phyloP scores from a whole-genome alignment of 2,888 invertebrate genomes.

The Leucania comma region DNA sequence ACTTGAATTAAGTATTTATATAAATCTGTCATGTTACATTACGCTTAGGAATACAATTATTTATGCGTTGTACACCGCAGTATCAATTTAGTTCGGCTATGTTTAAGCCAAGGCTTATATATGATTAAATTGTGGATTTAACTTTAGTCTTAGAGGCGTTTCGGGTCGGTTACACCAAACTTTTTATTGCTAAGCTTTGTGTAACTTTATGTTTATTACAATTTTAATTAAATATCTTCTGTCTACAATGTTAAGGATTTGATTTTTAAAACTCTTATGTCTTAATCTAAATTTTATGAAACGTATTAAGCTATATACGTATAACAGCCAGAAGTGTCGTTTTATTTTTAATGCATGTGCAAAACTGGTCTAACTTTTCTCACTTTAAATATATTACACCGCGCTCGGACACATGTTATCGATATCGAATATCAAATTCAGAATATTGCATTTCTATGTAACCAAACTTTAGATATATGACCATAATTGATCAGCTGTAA shows the following conservation, averaged over 20 bases:
- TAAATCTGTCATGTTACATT: conserved; percentile 34
- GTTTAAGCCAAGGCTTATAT: conserved; percentile 51
- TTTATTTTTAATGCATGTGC: conserved; percentile 11
- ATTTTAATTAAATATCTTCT: neutral
- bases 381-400: conserved; percentile 26
- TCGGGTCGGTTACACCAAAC: conserved; percentile 56
- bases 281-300: neutral
- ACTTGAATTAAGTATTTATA: conserved; percentile 24
- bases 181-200: conserved; percentile 27
- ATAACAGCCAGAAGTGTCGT: neutral
- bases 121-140: conserved; percentile 58
- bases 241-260: neutral
- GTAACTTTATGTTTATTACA: neutral
- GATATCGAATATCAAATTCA: neutral
- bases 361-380: conserved; percentile 10
- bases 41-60: conserved; percentile 46
- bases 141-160: conserved; percentile 59
- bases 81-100: conserved; percentile 50
- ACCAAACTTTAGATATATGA: neutral
- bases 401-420: conserved; percentile 9
- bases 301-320: too few species aligned
- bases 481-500: neutral
- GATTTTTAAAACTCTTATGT: too few species aligned
- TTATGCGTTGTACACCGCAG: conserved; percentile 44
- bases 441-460: conserved; percentile 24